These are phyloP conservation scores for Podiceps cristatus DNA, from an alignment of 2,113 vertebrate genomes.

Conservation along the genomic window DNA sequence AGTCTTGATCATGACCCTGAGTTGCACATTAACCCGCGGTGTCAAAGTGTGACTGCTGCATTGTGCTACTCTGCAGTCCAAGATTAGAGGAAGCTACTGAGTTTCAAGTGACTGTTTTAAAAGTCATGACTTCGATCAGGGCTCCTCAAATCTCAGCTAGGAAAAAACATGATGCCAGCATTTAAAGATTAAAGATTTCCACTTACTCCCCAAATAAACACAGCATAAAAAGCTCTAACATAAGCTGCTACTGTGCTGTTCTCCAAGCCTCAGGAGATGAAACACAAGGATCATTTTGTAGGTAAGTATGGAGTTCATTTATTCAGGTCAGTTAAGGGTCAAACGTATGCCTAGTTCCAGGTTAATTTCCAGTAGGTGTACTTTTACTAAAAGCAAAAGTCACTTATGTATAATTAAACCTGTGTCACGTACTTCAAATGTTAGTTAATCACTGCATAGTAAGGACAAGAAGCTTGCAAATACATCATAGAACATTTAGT, in stretches of 20 bases:
- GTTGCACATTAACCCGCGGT: not conserved
- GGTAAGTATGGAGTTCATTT: not conserved
- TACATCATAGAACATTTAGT: not conserved
- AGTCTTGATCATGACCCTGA: not conserved
- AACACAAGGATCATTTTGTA: not conserved
- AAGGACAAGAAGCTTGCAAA: not conserved
- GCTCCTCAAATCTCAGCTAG: not conserved
- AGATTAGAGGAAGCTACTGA: not conserved
- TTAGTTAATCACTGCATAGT: not conserved
- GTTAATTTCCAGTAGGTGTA: not conserved
- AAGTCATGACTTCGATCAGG: not conserved
- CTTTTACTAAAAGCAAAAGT: not conserved
- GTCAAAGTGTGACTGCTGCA: not conserved
- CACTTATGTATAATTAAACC: not conserved
- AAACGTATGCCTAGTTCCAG: not conserved
- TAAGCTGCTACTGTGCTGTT: not conserved
- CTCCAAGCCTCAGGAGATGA: not conserved
- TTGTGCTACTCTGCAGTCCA: not conserved
- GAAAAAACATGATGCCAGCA: not conserved
- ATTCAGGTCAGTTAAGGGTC: not conserved
- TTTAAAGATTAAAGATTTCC: not conserved
- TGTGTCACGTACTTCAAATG: not conserved
- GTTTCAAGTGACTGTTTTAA: not conserved
- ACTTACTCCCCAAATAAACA: not conserved
- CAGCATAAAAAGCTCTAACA: not conserved